Conservation (phyloP, 2,888 invertebrate genomes). For the Diarsia brunnea region DNA sequence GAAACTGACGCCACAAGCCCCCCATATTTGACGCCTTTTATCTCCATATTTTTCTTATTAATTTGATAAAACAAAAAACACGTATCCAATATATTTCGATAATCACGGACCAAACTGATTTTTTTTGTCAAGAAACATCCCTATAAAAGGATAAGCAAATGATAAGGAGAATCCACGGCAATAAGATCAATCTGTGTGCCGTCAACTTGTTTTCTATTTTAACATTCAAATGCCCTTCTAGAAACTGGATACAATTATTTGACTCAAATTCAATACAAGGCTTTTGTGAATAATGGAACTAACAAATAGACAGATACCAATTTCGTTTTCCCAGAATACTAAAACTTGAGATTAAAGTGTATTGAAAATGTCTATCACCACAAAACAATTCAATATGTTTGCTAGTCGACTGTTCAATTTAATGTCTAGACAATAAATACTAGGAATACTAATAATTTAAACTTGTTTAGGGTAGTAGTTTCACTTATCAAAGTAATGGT, state of each 20-base stretch:
- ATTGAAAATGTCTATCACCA: neutral
- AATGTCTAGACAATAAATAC: neutral
- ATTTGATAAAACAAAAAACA: too few relatives aligned
- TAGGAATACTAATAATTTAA: neutral
- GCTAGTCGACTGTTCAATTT: neutral
- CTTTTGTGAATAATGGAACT: neutral
- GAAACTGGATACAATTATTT: neutral
- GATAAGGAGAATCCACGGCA: neutral
- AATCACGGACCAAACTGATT: too few relatives aligned
- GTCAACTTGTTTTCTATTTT: neutral
- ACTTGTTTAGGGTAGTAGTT: too few relatives aligned
- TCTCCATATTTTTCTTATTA: too few relatives aligned
- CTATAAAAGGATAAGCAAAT: too few relatives aligned
- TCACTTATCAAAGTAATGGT: too few relatives aligned
- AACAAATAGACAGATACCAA: neutral
- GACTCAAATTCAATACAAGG: neutral
- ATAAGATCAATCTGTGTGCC: neutral
- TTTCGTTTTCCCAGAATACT: neutral
- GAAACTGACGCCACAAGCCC: too few relatives aligned
- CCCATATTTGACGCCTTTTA: too few relatives aligned
- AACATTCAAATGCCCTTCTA: neutral
- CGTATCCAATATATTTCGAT: too few relatives aligned
- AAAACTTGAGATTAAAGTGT: neutral
- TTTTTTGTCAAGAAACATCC: too few relatives aligned
- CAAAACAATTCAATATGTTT: neutral